Base-by-base conservation (phyloP, 1,140 invertebrate genomes). In the Meloidogyne exigua region DNA sequence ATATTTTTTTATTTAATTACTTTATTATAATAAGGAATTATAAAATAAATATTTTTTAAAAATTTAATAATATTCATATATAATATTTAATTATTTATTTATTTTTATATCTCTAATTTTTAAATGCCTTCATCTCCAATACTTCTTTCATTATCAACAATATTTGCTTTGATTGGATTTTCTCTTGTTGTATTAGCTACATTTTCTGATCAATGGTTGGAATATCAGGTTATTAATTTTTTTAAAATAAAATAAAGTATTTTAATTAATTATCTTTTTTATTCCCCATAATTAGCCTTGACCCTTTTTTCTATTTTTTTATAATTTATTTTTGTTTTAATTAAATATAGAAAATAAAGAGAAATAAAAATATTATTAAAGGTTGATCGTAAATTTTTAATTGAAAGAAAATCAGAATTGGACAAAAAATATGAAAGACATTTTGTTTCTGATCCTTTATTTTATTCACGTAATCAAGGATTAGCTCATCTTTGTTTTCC, bases 111-210 rank as follows among this genome's bases (percentile, higher is more conserved):
- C 28, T 32, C 28, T 32, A 32, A 32, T 32, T 32, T 66, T 13
- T 66, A 70, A 49, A 78, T 78, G 76, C 78, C 79, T 70, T 79
- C 76, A 21, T 79, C 77, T 3, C 77, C 77, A 25, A 79, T 73
- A 28, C 62, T 79, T 15, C 78, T 79, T 26, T 79, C 77, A 32
- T 44, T 69, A 36, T 75, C 68, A 13, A 79, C 77, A 42, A 68
- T 81, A 18, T 81, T 81, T 63, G 82, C 82, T 13, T 69, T 81
- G 82, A 23, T 81, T 66, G 80, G 80, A 25, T 69, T 83, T 23
- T 76, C 81, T 10, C 28, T 81, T 15, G 57, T 81, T 28, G 36
- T 67, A 3, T 69, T 81, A 10, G 82, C 78, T 23, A 79, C 80
- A 10, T 39, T 79, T 25, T 67, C 77, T 21, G 80, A 81, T 44